Evolutionary conservation across 1,140 invertebrate genomes (phyloP).

Genomic region (Bombus breviceps): DNA sequence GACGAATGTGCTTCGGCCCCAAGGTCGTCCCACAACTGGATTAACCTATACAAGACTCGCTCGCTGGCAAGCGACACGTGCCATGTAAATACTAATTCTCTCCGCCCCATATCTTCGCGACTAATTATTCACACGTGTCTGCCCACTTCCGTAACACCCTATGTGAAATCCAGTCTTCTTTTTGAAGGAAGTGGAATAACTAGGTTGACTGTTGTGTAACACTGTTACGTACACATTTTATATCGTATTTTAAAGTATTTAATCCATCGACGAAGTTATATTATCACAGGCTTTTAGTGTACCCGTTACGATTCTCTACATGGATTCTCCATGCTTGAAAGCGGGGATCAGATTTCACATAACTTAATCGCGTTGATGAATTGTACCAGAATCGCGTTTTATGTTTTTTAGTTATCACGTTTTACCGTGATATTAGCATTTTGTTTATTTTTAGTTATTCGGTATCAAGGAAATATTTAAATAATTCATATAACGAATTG

Average conservation of each 20-base stretch:
- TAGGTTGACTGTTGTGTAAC: too few species aligned
- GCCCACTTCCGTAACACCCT: too few species aligned
- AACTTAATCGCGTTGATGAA: too few species aligned
- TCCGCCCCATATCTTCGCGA: neutral
- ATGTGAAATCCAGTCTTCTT: neutral
- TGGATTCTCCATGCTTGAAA: too few species aligned
- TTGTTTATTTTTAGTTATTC: neutral
- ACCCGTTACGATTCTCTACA: too few species aligned
- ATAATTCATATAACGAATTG: neutral
- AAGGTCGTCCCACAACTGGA: slow-evolving; percentile 67
- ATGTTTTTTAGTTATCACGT: too few species aligned
- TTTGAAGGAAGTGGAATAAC: neutral
- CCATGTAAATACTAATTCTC: neutral
- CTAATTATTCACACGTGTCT: neutral
- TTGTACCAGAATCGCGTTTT: too few species aligned
- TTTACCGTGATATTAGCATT: neutral
- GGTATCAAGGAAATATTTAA: neutral
- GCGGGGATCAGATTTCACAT: too few species aligned
- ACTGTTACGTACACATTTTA: too few species aligned
- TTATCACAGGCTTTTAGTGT: too few species aligned
- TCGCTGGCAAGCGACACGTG: slow-evolving; percentile 15
- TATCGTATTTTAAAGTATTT: too few species aligned
- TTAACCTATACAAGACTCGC: slow-evolving; percentile 54
- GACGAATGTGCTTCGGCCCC: slow-evolving; percentile 53
- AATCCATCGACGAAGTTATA: too few species aligned